Evolutionary conservation across 2,113 vertebrate genomes (phyloP).

Genomic region (Cavia aperea): DNA sequence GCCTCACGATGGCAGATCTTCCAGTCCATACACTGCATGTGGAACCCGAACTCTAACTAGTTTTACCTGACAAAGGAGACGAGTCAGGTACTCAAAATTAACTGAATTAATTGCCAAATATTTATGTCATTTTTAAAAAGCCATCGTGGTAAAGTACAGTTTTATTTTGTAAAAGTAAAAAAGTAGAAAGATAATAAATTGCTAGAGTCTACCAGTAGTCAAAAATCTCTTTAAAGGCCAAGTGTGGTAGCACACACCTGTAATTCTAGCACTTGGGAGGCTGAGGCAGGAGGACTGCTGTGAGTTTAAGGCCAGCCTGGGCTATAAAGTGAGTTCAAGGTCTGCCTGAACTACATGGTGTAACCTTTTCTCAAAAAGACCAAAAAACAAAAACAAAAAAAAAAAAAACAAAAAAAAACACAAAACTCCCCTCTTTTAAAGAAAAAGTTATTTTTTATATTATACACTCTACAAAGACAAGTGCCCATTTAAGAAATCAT

Average conservation of each 20-base stretch:
- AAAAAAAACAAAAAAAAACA: too few species aligned
- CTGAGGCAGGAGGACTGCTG: too few species aligned
- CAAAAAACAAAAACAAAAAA: too few species aligned
- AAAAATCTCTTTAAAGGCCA: neutral
- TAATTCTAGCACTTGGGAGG: too few species aligned
- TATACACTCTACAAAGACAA: conserved; percentile 19
- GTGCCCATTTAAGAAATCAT: neutral
- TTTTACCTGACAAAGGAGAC: conserved; percentile 10
- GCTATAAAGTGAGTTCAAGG: too few species aligned
- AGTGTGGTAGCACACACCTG: too few species aligned
- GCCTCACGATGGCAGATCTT: neutral
- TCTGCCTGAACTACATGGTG: too few species aligned
- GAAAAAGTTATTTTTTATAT: conserved; percentile 24
- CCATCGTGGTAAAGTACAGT: neutral
- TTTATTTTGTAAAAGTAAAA: conserved; percentile 26
- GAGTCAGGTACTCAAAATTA: neutral
- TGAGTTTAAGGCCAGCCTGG: too few species aligned
- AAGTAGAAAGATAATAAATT: neutral
- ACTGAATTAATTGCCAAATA: neutral
- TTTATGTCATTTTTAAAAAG: conserved; percentile 11
- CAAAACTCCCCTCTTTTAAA: neutral
- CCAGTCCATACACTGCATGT: neutral
- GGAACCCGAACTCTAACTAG: neutral
- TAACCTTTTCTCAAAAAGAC: too few species aligned
- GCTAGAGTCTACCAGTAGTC: neutral